Conservation (phyloP, 2,888 invertebrate species). For the Sarcophaga carnaria region DNA sequence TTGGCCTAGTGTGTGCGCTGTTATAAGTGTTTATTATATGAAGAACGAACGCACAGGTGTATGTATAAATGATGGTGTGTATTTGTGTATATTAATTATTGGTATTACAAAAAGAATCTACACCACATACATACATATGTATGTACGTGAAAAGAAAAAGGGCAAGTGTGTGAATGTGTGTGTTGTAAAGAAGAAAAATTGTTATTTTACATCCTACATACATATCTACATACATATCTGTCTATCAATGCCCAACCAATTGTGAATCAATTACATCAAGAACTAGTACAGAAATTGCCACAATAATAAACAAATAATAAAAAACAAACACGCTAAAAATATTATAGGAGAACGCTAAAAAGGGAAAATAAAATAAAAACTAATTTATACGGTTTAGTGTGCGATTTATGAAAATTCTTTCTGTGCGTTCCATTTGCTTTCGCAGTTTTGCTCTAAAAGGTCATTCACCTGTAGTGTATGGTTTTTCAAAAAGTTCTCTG, state of each 20-base stretch:
- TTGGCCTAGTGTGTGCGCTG: constrained; percentile 42
- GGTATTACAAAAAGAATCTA: no score
- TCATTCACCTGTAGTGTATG: constrained; percentile 62
- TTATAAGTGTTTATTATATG: constrained; percentile 46
- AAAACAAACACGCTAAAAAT: not conserved
- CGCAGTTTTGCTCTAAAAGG: constrained; percentile 41
- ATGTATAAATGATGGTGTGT: no score
- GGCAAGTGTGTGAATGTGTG: constrained; percentile 7
- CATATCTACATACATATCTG: no score
- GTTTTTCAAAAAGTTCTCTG: not conserved
- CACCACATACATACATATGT: constrained; percentile 14
- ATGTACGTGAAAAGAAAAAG: not conserved
- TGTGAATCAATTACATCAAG: constrained; percentile 40
- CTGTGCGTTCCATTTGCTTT: constrained; percentile 13
- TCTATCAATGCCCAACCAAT: not conserved
- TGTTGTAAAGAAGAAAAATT: constrained; percentile 4
- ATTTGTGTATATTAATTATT: no score
- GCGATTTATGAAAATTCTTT: constrained; percentile 39
- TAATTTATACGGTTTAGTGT: constrained; percentile 24
- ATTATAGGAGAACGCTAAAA: no score
- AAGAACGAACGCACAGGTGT: constrained; percentile 31
- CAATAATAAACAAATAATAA: constrained; percentile 1
- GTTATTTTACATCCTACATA: constrained; percentile 29
- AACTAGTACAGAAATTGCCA: not conserved
- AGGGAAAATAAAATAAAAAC: not conserved